Evolutionary conservation across 2,113 vertebrate species (phyloP).

Genomic region (Clarias macrocephalus): DNA sequence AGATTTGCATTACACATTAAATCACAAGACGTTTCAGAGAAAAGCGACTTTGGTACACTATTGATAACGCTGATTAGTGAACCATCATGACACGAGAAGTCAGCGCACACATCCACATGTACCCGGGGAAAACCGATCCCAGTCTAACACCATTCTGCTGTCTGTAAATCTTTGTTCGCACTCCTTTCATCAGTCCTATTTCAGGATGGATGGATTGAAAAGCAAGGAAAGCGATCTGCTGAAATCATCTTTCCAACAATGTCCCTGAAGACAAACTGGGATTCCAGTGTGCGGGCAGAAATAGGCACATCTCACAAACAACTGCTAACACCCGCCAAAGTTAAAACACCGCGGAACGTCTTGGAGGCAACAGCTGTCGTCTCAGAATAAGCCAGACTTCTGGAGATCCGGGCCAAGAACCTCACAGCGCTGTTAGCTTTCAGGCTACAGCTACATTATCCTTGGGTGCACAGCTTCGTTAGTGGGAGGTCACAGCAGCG

Average conservation of each 20-base stretch:
- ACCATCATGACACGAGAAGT: not conserved
- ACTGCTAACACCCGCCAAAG: not conserved
- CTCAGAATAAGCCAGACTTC: not conserved
- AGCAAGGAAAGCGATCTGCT: conserved; percentile 1
- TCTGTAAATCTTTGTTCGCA: not conserved
- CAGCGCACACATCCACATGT: not conserved
- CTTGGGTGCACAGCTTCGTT: not conserved
- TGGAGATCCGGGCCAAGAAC: not conserved
- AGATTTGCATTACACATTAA: not conserved
- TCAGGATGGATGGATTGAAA: conserved; percentile 21
- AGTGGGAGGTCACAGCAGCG: not conserved
- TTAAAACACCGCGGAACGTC: not conserved
- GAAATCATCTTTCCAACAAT: conserved; percentile 24
- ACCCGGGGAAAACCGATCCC: not conserved
- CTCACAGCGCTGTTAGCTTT: not conserved
- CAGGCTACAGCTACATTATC: not conserved
- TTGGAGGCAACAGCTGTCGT: conserved; percentile 22
- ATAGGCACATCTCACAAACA: conserved; percentile 7
- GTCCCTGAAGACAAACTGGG: conserved; percentile 18
- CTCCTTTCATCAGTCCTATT: conserved; percentile 27
- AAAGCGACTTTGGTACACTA: not conserved
- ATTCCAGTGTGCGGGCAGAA: conserved; percentile 8
- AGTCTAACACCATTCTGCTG: not conserved
- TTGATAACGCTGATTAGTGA: no score
- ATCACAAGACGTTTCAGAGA: not conserved